Percentiles rank a stretch among this genome's conserved stretches.
phyloP scores from a whole-genome alignment of 1,140 invertebrate species.

The Zaprionus kolodkinae region DNA sequence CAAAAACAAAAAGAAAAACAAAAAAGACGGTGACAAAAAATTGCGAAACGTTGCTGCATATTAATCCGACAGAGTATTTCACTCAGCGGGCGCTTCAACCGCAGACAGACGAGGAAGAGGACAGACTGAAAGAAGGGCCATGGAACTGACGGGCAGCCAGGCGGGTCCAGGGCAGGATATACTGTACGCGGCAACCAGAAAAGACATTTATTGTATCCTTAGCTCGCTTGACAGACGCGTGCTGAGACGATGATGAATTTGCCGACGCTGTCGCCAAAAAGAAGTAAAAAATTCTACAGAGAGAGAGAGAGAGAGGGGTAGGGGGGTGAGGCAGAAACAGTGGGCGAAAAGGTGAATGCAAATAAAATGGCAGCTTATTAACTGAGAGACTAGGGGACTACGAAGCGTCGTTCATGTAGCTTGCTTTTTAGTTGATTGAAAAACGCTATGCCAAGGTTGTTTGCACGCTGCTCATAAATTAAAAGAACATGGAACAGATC shows the following conservation, averaged over 20 bases:
- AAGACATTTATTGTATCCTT: slow-evolving; percentile 83
- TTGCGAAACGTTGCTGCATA: slow-evolving; percentile 77
- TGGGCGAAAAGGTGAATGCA: slow-evolving; percentile 69
- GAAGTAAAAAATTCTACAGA: slow-evolving; percentile 52
- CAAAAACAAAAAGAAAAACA: slow-evolving; percentile 30
- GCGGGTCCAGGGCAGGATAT: slow-evolving; percentile 37
- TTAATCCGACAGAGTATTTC: slow-evolving; percentile 82
- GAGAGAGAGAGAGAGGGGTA: no score
- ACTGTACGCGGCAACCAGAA: slow-evolving; percentile 55
- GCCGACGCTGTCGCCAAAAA: slow-evolving; percentile 51
- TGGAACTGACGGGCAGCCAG: slow-evolving; percentile 2
- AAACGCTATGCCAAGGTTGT: slow-evolving; percentile 68
- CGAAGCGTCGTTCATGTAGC: slow-evolving; percentile 21
- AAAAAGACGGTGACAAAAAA: slow-evolving; percentile 51
- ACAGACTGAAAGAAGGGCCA: neutral
- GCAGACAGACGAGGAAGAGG: neutral
- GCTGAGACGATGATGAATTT: slow-evolving; percentile 82
- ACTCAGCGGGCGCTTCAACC: slow-evolving; percentile 62
- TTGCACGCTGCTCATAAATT: slow-evolving; percentile 4
- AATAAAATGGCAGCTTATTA: slow-evolving; percentile 81
- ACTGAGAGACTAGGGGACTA: slow-evolving; percentile 22
- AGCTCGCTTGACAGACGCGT: slow-evolving; percentile 76
- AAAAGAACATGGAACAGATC: neutral
- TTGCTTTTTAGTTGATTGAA: slow-evolving; percentile 80
- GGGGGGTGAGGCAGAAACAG: no score